phyloP scores from a whole-genome alignment of 92 coral and sea anemone genomes.

The Blastomussa wellsi region DNA sequence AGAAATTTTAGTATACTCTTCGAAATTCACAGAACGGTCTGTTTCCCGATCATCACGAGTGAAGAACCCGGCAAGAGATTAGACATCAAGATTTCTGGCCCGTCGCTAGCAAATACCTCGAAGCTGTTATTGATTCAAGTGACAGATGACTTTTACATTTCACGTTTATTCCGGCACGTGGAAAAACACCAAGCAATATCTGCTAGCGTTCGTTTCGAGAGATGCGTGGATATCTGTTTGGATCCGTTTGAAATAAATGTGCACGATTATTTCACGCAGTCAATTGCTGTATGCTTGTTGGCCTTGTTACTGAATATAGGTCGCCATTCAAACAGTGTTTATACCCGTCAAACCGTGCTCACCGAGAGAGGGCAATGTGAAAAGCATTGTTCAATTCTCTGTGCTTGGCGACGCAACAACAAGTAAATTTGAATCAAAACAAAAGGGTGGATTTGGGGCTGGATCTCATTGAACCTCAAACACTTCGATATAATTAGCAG shows the following conservation, averaged over 20 bases:
- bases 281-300: conserved; percentile 2
- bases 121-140: conserved; percentile 32
- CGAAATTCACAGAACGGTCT: neutral
- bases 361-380: conserved; percentile 32
- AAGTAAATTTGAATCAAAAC: conserved; percentile 72
- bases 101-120: conserved; percentile 25
- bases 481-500: conserved; percentile 84
- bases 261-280: conserved; percentile 14
- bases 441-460: conserved; percentile 75
- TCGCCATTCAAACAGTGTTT: conserved; percentile 25
- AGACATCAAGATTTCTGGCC: conserved; percentile 27
- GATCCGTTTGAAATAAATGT: conserved; percentile 24
- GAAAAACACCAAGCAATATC: conserved; percentile 46
- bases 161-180: conserved; percentile 39
- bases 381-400: conserved; percentile 60
- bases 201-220: conserved; percentile 11
- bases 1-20: conserved; percentile 47
- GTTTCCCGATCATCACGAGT: conserved; percentile 4
- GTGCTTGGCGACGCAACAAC: conserved; percentile 67
- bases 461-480: conserved; percentile 65
- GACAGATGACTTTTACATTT: conserved; percentile 53
- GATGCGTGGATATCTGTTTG: conserved; percentile 29
- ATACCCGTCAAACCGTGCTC: conserved; percentile 46
- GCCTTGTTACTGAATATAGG: neutral
- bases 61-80: conserved; percentile 5